Conservation (phyloP, 2,888 invertebrate genomes). For the Plagiodera versicolora region DNA sequence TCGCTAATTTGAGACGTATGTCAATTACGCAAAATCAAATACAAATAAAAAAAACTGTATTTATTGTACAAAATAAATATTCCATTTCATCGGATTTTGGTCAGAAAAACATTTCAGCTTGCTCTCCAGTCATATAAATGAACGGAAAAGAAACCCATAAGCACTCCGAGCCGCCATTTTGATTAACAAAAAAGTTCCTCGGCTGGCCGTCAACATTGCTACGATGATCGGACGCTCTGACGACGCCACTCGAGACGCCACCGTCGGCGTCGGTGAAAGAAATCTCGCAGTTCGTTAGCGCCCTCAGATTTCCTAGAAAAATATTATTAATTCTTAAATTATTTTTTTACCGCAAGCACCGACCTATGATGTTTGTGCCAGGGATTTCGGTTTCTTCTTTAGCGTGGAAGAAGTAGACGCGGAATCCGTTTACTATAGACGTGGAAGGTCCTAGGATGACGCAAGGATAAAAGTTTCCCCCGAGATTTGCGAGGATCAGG, state of each 20-base stretch:
- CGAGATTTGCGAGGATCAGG: slow-evolving; percentile 21
- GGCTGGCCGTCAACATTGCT: slow-evolving; percentile 10
- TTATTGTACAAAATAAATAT: too few species aligned
- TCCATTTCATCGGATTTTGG: too few species aligned
- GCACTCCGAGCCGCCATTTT: not conserved
- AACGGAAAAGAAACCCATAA: slow-evolving; percentile 28
- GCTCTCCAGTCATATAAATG: slow-evolving; percentile 26
- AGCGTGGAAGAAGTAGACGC: slow-evolving; percentile 29
- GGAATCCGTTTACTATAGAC: slow-evolving; percentile 19
- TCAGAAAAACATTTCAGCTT: slow-evolving; percentile 17
- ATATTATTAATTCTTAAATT: too few species aligned
- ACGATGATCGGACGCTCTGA: slow-evolving; percentile 15
- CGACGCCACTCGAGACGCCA: slow-evolving; percentile 17
- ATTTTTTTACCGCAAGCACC: too few species aligned
- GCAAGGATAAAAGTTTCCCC: slow-evolving; percentile 26
- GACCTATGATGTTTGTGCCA: slow-evolving; percentile 18
- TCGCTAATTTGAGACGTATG: too few species aligned
- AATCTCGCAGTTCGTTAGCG: slow-evolving; percentile 25
- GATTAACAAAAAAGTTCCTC: slow-evolving; percentile 24
- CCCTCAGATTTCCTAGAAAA: slow-evolving; percentile 23
- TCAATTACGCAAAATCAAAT: too few species aligned
- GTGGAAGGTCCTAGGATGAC: slow-evolving; percentile 20
- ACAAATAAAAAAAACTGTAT: not conserved
- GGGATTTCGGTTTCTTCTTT: slow-evolving; percentile 29
- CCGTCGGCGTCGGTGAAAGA: slow-evolving; percentile 16